These are phyloP conservation scores for Limnephilus lunatus DNA, from an alignment of 2,888 invertebrate species.

Conservation along the genomic window DNA sequence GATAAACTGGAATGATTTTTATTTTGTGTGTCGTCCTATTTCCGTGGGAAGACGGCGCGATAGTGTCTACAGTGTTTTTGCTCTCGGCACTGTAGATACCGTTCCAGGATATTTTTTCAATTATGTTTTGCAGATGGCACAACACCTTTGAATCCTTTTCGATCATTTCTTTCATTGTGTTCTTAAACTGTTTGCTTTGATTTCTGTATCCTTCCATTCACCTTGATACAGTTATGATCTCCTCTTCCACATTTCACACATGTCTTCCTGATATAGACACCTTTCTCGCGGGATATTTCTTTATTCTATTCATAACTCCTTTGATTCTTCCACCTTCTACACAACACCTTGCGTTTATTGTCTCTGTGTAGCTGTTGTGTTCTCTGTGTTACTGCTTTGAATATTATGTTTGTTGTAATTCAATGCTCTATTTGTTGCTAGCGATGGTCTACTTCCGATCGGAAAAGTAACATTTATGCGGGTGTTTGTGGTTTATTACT, in stretches of 20 bases:
- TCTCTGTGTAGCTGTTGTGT: background rate
- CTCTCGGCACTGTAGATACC: background rate
- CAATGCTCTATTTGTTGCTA: slow-evolving; percentile 29
- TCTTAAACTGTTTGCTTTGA: slow-evolving; percentile 36
- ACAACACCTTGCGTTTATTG: background rate
- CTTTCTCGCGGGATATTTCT: slow-evolving; percentile 13
- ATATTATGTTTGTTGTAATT: background rate
- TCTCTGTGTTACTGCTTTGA: slow-evolving; percentile 15
- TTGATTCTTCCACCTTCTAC: slow-evolving; percentile 12
- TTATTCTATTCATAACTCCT: background rate
- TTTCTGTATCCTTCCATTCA: slow-evolving; percentile 8
- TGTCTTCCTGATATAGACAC: slow-evolving; percentile 41
- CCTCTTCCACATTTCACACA: slow-evolving; percentile 4
- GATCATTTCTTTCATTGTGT: background rate
- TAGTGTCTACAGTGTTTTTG: background rate
- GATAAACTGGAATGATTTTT: background rate
- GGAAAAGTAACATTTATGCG: slow-evolving; percentile 46
- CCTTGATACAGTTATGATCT: slow-evolving; percentile 38
- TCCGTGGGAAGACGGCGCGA: background rate
- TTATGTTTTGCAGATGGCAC: slow-evolving; percentile 25
- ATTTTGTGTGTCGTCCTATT: background rate
- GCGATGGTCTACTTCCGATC: slow-evolving; percentile 55
- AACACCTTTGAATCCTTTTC: background rate
- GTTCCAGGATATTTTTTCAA: background rate
- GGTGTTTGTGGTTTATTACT: slow-evolving; percentile 3